Conservation (phyloP, 2,888 invertebrate species). For the Rhagium mordax region DNA sequence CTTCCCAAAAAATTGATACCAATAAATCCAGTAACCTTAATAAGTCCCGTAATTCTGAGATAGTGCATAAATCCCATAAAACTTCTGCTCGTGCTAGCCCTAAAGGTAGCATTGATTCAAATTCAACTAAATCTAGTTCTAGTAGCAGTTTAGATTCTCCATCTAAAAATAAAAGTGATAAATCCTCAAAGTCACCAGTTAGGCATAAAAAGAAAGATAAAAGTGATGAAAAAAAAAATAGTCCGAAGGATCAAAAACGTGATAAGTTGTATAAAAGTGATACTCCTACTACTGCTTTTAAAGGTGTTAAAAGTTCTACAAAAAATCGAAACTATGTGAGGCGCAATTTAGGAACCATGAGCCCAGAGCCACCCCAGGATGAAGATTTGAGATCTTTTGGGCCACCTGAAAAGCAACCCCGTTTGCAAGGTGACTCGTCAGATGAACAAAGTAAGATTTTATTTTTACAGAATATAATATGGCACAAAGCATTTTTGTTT, state of each 20-base stretch:
- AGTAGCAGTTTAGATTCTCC: slow-evolving; percentile 62
- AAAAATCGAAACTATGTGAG: slow-evolving; percentile 79
- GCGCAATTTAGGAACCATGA: slow-evolving; percentile 75
- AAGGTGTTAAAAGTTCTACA: slow-evolving; percentile 74
- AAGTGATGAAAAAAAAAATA: slow-evolving; percentile 53
- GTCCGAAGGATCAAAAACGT: slow-evolving; percentile 52
- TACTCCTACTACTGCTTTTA: slow-evolving; percentile 66
- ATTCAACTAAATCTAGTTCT: slow-evolving; percentile 53
- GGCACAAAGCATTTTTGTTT: background rate
- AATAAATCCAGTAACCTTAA: slow-evolving; percentile 59
- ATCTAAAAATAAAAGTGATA: slow-evolving; percentile 65
- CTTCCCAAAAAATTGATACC: slow-evolving; percentile 56
- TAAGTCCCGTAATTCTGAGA: slow-evolving; percentile 54
- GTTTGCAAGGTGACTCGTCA: slow-evolving; percentile 60
- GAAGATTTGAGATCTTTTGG: slow-evolving; percentile 67
- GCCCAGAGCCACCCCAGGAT: slow-evolving; percentile 73
- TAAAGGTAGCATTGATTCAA: slow-evolving; percentile 41
- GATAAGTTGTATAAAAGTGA: slow-evolving; percentile 52
- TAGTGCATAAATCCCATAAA: slow-evolving; percentile 43
- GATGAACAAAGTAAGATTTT: slow-evolving; percentile 71
- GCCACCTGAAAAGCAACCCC: slow-evolving; percentile 67
- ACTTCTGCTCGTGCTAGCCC: slow-evolving; percentile 27
- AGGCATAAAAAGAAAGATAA: slow-evolving; percentile 57
- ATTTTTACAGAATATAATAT: slow-evolving; percentile 34
- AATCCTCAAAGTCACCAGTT: slow-evolving; percentile 55